A percentile compares a stretch with the other conserved stretches of the same genome.
phyloP scores from a whole-genome alignment of 2,797 vertebrate genomes.

The Discoglossus pictus region DNA sequence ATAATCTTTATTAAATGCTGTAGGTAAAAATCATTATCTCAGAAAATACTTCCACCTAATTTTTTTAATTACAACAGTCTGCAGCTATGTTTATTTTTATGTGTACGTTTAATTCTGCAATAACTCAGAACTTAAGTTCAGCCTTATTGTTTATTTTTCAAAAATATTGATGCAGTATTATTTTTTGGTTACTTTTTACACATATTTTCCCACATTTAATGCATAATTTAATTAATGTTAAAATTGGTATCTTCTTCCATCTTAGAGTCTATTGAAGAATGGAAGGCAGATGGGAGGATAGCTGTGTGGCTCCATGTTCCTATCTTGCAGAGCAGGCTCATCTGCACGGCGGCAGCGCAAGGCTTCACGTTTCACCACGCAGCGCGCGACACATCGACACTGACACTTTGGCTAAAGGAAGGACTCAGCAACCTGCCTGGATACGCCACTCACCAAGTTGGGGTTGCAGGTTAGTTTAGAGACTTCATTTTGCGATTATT shows the following conservation, averaged over 20 bases:
- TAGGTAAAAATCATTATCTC: too few species aligned
- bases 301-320: constrained; percentile 87
- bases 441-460: constrained; percentile 89
- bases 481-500: neutral
- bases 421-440: constrained; percentile 80
- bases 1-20: too few species aligned
- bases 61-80: too few species aligned
- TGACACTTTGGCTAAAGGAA: constrained; percentile 82
- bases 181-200: too few species aligned
- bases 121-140: too few species aligned
- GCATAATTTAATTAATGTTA: neutral
- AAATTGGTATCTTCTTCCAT: constrained; percentile 9
- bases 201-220: too few species aligned
- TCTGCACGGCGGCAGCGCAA: constrained; percentile 71
- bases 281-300: constrained; percentile 75
- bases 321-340: constrained; percentile 77
- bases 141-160: too few species aligned
- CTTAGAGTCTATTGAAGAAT: constrained; percentile 74
- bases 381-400: constrained; percentile 65
- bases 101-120: too few species aligned
- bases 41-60: too few species aligned
- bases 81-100: too few species aligned
- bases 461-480: constrained; percentile 84
- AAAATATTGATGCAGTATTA: too few species aligned
- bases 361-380: constrained; percentile 92